Conservation (phyloP, 2,888 invertebrate genomes). For the Pristionchus mayeri region DNA sequence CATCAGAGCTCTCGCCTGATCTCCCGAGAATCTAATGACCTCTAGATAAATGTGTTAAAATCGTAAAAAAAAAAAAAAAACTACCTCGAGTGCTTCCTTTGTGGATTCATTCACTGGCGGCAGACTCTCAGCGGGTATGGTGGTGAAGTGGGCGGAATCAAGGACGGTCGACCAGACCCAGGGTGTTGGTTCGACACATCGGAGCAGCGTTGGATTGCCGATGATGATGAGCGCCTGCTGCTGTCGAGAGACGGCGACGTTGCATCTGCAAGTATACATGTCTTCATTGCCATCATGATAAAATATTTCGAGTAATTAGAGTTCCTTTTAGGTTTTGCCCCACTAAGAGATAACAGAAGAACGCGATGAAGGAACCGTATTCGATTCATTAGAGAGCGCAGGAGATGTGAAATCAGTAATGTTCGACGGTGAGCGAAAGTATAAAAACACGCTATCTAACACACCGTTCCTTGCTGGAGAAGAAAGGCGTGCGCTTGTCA, state of each 20-base stretch:
- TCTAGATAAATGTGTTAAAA: no score
- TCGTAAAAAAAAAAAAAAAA: no score
- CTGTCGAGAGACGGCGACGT: conserved; percentile 22
- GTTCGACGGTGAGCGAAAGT: no score
- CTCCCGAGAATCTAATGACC: no score
- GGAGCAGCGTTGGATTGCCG: background rate
- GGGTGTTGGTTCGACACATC: background rate
- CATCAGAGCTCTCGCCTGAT: no score
- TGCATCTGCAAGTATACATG: conserved; percentile 4
- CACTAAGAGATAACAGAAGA: no score
- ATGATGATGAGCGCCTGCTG: conserved; percentile 38
- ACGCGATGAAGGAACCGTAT: no score
- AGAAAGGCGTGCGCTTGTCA: conserved; percentile 10
- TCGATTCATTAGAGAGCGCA: background rate
- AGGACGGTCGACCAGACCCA: background rate
- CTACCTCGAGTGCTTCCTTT: no score
- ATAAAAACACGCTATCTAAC: no score
- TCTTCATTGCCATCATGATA: background rate
- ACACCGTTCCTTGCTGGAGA: background rate
- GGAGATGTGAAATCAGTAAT: background rate
- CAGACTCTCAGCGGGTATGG: background rate
- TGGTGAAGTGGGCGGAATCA: background rate
- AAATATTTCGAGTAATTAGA: no score
- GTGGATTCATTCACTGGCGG: background rate
- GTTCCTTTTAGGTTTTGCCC: no score